Base-by-base conservation (phyloP, 2,888 invertebrate genomes). In the Parnassius mnemosyne region DNA sequence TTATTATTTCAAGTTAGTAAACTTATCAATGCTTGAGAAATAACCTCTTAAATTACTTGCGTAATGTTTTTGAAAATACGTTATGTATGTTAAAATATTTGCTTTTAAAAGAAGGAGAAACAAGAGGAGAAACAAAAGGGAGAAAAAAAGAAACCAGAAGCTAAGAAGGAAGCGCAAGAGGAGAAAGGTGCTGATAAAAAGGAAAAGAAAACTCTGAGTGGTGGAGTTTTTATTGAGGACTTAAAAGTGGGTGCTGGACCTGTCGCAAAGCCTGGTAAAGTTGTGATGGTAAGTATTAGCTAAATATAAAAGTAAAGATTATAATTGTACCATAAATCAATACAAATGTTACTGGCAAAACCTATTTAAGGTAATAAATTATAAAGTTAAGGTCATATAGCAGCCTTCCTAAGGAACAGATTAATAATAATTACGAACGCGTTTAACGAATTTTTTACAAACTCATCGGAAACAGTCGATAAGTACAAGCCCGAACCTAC, bases 141-240 rank as follows among this genome's bases (percentile, higher is more conserved):
- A 53, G 90, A 87, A 12, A 83, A 91, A 64, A 85, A 88, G 68
- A 84, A 84, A 69, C 77, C 70, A 43, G 83, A 87, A 58, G 56
- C 53, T 25, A 66, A 68, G 46, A 71, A 72, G 53, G 74, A 81
- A 65, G 75, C 78, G 10, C 74, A 73, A 59, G 85, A 81, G 9
- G 71, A 68, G 51, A 54, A 56, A 53, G 47, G 51, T 16, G 57
- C 42, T 9, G 90, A 87, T 3, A 90, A 91, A 70, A 89, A 79
- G 81, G 81, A 93, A 69, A 94, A 93, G 81, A 93, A 92, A 69
- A 80, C 87, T 0, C 71, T 96, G 10, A 92, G 94, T 66, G 96
- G 96, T n/a, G 98, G 98, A 44, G 95, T 98, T 0, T 89, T 93
- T 64, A 85, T 97, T 66, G 95, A 97, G 78, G 98, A 98, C 68